Evolutionary conservation across 2,888 invertebrate genomes (phyloP).

Genomic region (Tachina grossa): DNA sequence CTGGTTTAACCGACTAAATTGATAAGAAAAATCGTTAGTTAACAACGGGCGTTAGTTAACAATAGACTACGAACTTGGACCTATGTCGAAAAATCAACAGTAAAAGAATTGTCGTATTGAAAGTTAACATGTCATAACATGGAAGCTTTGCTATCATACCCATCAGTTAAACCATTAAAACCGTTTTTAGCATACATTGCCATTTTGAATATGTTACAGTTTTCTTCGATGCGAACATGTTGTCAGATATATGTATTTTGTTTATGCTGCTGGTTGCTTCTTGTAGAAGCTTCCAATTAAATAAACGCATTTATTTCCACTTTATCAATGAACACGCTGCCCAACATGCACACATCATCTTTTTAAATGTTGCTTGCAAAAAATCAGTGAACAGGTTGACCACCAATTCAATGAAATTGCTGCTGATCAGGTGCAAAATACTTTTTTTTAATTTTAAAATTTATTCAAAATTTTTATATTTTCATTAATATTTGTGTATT

Average conservation of each 20-base stretch:
- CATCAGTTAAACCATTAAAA: neutral
- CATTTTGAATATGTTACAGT: neutral
- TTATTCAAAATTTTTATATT: conserved; percentile 49
- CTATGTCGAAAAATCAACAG: too few relatives aligned
- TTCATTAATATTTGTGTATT: conserved; percentile 30
- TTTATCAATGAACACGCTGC: conserved; percentile 45
- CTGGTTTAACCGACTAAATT: too few relatives aligned
- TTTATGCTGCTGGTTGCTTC: conserved; percentile 12
- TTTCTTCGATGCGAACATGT: neutral
- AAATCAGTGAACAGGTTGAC: conserved; percentile 63
- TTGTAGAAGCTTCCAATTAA: conserved; percentile 61
- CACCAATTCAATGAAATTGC: conserved; percentile 36
- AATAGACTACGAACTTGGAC: too few relatives aligned
- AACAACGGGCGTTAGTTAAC: too few relatives aligned
- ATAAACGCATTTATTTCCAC: conserved; percentile 65
- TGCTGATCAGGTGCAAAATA: conserved; percentile 60
- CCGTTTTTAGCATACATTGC: conserved; percentile 7
- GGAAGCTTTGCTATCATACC: neutral
- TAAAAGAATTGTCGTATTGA: too few relatives aligned
- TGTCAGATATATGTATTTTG: conserved; percentile 21
- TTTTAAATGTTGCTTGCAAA: neutral
- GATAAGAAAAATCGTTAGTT: too few relatives aligned
- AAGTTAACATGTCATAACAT: too few relatives aligned
- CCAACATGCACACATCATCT: neutral
- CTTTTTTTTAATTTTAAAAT: conserved; percentile 39